phyloP scores from a whole-genome alignment of 2,797 vertebrate genomes.

The Eulemur albifrons region DNA sequence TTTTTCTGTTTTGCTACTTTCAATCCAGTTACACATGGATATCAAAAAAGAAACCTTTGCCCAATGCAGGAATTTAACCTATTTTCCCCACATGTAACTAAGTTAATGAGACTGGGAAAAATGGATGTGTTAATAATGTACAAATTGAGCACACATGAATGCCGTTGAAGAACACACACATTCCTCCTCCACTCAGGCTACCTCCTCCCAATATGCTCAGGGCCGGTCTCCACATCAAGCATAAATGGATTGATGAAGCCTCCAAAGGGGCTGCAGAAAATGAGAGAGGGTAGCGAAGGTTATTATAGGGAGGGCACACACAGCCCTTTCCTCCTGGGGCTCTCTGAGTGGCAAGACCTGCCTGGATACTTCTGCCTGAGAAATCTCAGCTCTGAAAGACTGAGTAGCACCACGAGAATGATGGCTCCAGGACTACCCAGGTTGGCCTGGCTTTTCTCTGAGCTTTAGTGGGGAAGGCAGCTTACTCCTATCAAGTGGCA shows the following conservation, averaged over 20 bases:
- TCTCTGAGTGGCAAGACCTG: background rate
- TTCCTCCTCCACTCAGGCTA: background rate
- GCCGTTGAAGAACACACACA: background rate
- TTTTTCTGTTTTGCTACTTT: conserved; percentile 3
- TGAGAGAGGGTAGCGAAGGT: background rate
- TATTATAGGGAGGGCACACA: background rate
- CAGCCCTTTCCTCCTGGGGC: background rate
- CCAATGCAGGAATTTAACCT: background rate
- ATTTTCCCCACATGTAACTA: conserved; percentile 2
- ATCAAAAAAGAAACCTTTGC: background rate
- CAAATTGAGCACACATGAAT: background rate
- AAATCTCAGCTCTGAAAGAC: background rate
- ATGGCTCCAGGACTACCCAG: background rate
- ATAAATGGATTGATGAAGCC: background rate
- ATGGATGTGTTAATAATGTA: background rate
- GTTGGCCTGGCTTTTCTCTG: conserved; percentile 2
- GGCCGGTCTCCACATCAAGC: background rate
- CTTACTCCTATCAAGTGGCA: background rate
- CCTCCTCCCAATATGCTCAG: background rate
- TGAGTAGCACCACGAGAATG: background rate
- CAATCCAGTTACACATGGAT: background rate
- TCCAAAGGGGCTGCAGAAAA: background rate
- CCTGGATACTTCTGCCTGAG: background rate
- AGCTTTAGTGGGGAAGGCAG: background rate
- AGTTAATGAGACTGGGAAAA: background rate